Percentiles rank a stretch among this genome's conserved stretches.
Evolutionary conservation across 2,797 vertebrate species (phyloP).

Genomic region (Hephaestus fuliginosus): DNA sequence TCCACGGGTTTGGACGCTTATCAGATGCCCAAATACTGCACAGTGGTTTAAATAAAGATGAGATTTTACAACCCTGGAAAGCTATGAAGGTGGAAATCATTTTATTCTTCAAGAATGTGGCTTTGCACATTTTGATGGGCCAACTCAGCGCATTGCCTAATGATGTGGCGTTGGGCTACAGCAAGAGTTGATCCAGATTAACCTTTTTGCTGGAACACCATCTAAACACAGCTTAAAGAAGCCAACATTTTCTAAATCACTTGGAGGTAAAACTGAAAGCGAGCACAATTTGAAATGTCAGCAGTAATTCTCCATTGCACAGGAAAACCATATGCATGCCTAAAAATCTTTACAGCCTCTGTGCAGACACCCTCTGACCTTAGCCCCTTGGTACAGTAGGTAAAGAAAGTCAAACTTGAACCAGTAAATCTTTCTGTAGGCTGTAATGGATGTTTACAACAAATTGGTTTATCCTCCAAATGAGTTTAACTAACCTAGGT

Average conservation of each 20-base stretch:
- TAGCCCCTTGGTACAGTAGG: background rate
- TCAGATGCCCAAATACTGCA: background rate
- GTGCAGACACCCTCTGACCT: background rate
- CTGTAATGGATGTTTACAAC: background rate
- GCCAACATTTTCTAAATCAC: background rate
- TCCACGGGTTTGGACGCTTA: background rate
- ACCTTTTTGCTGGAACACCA: background rate
- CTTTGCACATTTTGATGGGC: background rate
- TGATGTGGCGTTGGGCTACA: background rate
- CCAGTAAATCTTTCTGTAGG: background rate
- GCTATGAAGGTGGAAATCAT: constrained; percentile 7
- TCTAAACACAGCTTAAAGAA: background rate
- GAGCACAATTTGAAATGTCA: background rate
- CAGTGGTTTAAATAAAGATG: background rate
- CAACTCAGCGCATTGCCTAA: background rate
- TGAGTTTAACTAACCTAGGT: background rate
- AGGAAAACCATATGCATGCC: background rate
- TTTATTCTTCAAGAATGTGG: constrained; percentile 9
- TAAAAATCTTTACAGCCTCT: background rate
- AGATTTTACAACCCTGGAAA: background rate
- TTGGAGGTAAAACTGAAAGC: background rate
- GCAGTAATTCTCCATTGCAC: background rate
- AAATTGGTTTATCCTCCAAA: background rate
- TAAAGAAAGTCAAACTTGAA: background rate
- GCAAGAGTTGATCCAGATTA: background rate